Evolutionary conservation across 2,888 invertebrate species (phyloP).

Genomic region (Synergus itoensis): DNA sequence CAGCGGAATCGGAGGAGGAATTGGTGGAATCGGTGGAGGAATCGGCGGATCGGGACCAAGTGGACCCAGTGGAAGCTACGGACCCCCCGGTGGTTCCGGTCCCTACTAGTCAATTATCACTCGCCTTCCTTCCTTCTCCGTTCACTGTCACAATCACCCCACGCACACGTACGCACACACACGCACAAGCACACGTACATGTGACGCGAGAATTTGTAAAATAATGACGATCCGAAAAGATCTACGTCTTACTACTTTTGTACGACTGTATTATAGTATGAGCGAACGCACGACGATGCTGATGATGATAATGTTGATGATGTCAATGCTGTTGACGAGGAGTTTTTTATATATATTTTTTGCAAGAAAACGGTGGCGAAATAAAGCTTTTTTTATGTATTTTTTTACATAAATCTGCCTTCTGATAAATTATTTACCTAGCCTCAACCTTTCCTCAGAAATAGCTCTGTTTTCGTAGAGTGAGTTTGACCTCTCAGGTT

Average conservation of each 20-base stretch:
- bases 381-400: constrained; percentile 78
- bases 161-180: constrained; percentile 57
- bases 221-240: constrained; percentile 59
- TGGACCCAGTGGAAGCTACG: constrained; percentile 82
- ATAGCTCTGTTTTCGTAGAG: background rate
- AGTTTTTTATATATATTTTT: constrained; percentile 75
- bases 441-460: background rate
- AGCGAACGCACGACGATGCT: constrained; percentile 61
- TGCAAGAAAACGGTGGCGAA: constrained; percentile 78
- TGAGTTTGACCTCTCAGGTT: constrained; percentile 29
- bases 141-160: constrained; percentile 55
- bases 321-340: constrained; percentile 64
- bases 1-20: constrained; percentile 63
- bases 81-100: constrained; percentile 84
- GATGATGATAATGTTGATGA: constrained; percentile 56
- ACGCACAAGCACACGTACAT: constrained; percentile 59
- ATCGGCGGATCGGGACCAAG: constrained; percentile 70
- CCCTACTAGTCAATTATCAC: constrained; percentile 81
- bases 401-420: constrained; percentile 73
- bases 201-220: constrained; percentile 63
- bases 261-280: constrained; percentile 64
- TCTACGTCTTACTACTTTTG: constrained; percentile 61
- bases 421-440: background rate
- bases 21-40: constrained; percentile 68
- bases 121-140: constrained; percentile 59